Evolutionary conservation across 1,140 invertebrate genomes (phyloP).

Genomic region (Sipha flava): DNA sequence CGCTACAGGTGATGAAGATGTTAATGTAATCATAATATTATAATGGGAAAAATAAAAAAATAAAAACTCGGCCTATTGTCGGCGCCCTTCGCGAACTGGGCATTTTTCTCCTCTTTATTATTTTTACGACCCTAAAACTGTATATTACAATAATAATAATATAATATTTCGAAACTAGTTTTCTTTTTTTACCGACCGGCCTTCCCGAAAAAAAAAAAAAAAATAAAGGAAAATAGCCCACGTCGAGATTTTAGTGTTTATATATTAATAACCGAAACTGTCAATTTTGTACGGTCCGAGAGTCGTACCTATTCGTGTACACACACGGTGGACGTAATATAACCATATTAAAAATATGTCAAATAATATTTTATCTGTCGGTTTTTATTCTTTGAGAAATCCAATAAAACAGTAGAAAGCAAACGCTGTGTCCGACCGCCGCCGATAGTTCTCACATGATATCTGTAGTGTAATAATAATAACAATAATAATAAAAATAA

Average conservation of each 20-base stretch:
- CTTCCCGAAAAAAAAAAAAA: not conserved
- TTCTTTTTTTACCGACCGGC: not conserved
- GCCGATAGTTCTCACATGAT: not conserved
- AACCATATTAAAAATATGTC: constrained; percentile 15
- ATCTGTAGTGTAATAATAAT: no score
- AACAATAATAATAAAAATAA: not conserved
- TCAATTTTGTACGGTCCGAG: not conserved
- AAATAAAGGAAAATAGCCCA: not conserved
- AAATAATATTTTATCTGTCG: constrained; percentile 5
- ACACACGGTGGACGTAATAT: constrained; percentile 5
- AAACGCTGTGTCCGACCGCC: not conserved
- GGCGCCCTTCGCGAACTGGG: not conserved
- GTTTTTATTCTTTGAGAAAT: not conserved
- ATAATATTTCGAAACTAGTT: constrained; percentile 27
- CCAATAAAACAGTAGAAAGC: not conserved
- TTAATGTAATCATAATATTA: constrained; percentile 30
- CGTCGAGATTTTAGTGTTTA: not conserved
- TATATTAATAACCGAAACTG: constrained; percentile 1
- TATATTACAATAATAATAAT: not conserved
- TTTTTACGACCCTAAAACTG: constrained; percentile 20
- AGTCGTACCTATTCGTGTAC: not conserved
- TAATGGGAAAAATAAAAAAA: constrained; percentile 16
- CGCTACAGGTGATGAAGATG: constrained; percentile 25
- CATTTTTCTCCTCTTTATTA: not conserved
- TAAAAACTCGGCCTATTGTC: not conserved